These are phyloP conservation scores for Mnemiopsis leidyi DNA, from an alignment of 37 sponge, comb jelly and placozoan species.

Conservation along the genomic window DNA sequence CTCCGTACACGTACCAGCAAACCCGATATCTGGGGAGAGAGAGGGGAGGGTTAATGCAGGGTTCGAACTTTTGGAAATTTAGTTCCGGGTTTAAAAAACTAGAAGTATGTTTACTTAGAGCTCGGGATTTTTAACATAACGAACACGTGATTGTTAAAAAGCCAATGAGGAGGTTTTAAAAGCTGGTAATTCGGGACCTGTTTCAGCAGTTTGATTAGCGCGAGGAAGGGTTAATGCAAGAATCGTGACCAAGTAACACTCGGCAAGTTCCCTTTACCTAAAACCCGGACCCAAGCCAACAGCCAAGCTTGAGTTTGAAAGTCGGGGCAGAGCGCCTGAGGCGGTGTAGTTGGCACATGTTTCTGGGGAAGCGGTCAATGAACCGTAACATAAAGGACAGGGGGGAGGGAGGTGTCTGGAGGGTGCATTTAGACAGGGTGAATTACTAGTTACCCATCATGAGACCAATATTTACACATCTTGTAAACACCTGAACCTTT, in stretches of 20 bases:
- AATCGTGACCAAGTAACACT: too few species aligned
- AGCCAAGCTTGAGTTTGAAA: neutral
- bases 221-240: too few species aligned
- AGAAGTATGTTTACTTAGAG: neutral
- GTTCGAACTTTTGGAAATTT: neutral
- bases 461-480: neutral
- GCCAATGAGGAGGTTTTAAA: neutral
- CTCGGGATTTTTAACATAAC: neutral
- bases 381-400: neutral
- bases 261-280: too few species aligned
- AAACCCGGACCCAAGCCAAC: too few species aligned
- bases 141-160: neutral
- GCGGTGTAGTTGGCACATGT: neutral
- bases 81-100: neutral
- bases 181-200: too few species aligned
- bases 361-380: neutral
- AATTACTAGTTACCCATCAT: neutral
- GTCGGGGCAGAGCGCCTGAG: neutral
- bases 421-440: too few species aligned
- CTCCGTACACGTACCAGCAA: conserved; percentile 31
- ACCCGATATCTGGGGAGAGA: conserved; percentile 41
- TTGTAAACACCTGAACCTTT: neutral
- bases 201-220: too few species aligned
- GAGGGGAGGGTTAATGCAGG: neutral
- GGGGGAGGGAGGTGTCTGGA: neutral